Evolutionary conservation across 1,140 invertebrate species (phyloP), one percentile per base, ranked within the genome.

Genomic region (Sogatella furcifera): DNA sequence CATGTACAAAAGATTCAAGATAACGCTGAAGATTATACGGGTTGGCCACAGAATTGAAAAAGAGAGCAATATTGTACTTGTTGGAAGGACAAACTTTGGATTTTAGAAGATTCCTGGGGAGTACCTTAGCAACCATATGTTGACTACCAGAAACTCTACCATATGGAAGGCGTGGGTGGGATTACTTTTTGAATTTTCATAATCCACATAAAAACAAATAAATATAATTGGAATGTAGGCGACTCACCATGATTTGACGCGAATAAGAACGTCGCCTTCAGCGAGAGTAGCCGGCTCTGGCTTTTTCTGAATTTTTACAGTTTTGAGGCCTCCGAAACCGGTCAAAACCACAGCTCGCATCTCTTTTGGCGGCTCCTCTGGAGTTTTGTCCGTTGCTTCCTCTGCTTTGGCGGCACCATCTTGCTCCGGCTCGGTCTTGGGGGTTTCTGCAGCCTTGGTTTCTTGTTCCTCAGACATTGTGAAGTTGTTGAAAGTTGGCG

Each of bases 211-310:
- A 38, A 38, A 38, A 3, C 9, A 11, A 38, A 38, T 13, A 10
- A 38, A 38, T 38, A 38, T 4, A 11, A 13, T 38, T 5, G 34
- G 3, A 38, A 8, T 38, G 34, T 38, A 38, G 19, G 42, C 43
- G 42, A 83, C 85, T 88, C 71, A 93, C 90, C 89, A 92, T 68
- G 88, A 85, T 74, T 87, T 89, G 43, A 92, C 88, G 63, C 86
- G 78, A 67, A 92, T 88, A 19, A 92, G 78, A 58, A 92, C 84
- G 72, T 92, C 89, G 52, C 86, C 88, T 69, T 90, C 86, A 59
- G 71, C 80, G 15, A 83, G 73, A 24, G 79, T 80, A 22, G 46
- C 15, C 8, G 88, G 85, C 71, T 90, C 86, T 13, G 87, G 85
- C 71, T 88, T 89, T 72, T 83, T 87, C 66, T 84, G 78, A 55